Percentiles rank a stretch among this genome's conserved stretches.
These are phyloP conservation scores for Brachionus sp. DNA, from an alignment of 1,140 invertebrate genomes.

Conservation along the genomic window DNA sequence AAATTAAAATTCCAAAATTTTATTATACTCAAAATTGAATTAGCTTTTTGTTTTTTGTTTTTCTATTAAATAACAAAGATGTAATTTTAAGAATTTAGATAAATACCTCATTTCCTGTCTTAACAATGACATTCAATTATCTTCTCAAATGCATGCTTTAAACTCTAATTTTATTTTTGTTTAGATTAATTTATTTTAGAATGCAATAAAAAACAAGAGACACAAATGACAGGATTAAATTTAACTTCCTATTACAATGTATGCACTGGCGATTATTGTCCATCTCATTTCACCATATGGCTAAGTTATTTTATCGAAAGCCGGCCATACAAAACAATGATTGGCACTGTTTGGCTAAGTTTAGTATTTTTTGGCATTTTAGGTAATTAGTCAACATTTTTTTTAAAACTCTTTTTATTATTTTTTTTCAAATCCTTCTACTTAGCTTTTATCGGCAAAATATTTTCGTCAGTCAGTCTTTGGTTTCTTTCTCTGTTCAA, in stretches of 20 bases:
- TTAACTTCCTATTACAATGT: neutral
- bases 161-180: neutral
- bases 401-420: too few relatives aligned
- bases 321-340: neutral
- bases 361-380: neutral
- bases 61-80: neutral
- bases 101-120: neutral
- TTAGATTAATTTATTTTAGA: neutral
- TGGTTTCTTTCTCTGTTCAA: too few relatives aligned
- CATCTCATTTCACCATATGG: neutral
- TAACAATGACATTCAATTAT: conserved; percentile 10
- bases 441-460: too few relatives aligned
- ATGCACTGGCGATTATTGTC: neutral
- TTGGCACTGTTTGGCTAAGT: neutral
- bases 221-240: neutral
- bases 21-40: neutral
- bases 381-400: neutral
- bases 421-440: too few relatives aligned
- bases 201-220: neutral
- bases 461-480: too few relatives aligned
- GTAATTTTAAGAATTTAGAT: neutral
- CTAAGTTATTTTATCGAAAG: neutral
- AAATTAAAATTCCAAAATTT: neutral
- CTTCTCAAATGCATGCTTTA: neutral
- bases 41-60: neutral